Evolutionary conservation across 2,888 invertebrate genomes (phyloP).

Genomic region (Netelia inedita): DNA sequence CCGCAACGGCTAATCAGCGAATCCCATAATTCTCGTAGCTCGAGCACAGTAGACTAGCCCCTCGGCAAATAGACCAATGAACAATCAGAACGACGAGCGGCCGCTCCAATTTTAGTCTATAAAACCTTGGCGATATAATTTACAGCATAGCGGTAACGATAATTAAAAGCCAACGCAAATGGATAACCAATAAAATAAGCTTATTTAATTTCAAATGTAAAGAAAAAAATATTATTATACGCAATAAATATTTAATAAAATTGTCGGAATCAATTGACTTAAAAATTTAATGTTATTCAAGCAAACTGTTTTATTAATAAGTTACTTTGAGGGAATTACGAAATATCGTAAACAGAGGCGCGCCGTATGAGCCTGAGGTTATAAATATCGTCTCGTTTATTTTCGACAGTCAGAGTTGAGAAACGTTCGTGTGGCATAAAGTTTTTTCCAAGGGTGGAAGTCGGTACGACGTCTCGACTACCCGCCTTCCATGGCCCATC

Average conservation of each 20-base stretch:
- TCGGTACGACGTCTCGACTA: background rate
- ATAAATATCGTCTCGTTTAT: conserved; percentile 67
- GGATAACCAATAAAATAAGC: background rate
- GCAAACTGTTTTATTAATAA: conserved; percentile 17
- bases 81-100: background rate
- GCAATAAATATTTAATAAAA: background rate
- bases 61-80: background rate
- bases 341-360: conserved; percentile 47
- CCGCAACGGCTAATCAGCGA: background rate
- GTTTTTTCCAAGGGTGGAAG: conserved; percentile 22
- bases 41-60: background rate
- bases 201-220: background rate
- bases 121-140: background rate
- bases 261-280: background rate
- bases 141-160: background rate
- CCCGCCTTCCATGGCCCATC: background rate
- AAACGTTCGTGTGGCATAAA: conserved; percentile 47
- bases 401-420: conserved; percentile 61
- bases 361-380: conserved; percentile 49
- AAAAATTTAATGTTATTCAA: background rate
- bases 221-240: background rate
- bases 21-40: background rate
- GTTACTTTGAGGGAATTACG: conserved; percentile 47
- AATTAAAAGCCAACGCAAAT: background rate
- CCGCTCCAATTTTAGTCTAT: background rate